Evolutionary conservation across 1,140 invertebrate species (phyloP), one percentile per base, ranked within the genome.

Genomic region (Formica selysi): DNA sequence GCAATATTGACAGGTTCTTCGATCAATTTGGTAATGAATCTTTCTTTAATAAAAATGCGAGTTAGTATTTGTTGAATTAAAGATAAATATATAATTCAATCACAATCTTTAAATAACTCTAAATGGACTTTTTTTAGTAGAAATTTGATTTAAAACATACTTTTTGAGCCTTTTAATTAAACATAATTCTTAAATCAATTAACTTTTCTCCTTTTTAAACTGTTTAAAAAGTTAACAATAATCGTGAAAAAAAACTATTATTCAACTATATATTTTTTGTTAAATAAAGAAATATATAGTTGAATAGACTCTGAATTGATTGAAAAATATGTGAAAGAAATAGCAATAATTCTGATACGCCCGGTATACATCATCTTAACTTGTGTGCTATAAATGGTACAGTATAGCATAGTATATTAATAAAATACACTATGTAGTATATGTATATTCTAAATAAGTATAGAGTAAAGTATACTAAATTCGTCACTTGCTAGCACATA

Each of bases 401-500:
- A 41, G 10, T 11, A 41, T 11, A 41, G 16, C 7, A 41, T 41
- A 11, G 11, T 48, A 48, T 48, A 48, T 48, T 48, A 48, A 48
- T 48, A 48, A 48, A 48, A 10, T 13, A 13, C 11, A 11, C 11
- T 11, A 5, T 51, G 13, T 16, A 48, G 13, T 51, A 19, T 51
- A 51, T 11, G 1, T 44, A 44, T 44, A 8, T 16, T 51, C 48
- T 51, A 16, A 51, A 51, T 51, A 51, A 19, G 4, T 51, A 44
- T 44, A 44, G 41, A 44, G 32, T 32, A 32, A 19, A 76, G 71
- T 62, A 79, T 68, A 57, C 51, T 68, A 70, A 68, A 80, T 88
- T 79, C 59, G 65, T 85, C 65, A 87, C 29, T 54, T n/a, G 73
- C 73, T 57, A 41, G 48, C 76, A 64, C 36, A 86, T 65, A 67